Conservation (phyloP, 2,113 vertebrate genomes). For the Peromyscus polionotus region DNA sequence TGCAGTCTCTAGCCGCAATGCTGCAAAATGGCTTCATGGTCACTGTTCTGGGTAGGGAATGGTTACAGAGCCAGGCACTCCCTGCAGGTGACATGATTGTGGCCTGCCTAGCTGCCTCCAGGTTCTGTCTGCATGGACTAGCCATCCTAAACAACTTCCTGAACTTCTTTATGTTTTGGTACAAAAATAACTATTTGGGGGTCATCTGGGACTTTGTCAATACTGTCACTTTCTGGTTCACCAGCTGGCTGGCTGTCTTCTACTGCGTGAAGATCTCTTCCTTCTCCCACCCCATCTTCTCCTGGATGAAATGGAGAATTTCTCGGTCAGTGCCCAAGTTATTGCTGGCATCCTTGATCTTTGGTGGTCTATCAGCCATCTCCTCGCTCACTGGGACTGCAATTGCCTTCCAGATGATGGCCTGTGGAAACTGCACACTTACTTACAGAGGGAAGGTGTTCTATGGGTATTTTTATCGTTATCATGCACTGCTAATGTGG, state of each 20-base stretch:
- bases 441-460: neutral
- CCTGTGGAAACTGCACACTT: neutral
- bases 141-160: neutral
- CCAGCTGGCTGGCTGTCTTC: slow-evolving; percentile 63
- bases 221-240: slow-evolving; percentile 36
- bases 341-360: neutral
- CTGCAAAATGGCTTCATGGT: slow-evolving; percentile 67
- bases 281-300: slow-evolving; percentile 55
- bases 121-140: slow-evolving; percentile 34
- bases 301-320: slow-evolving; percentile 69
- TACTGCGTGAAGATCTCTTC: slow-evolving; percentile 63
- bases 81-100: slow-evolving; percentile 7
- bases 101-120: neutral
- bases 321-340: neutral
- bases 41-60: neutral
- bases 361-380: neutral
- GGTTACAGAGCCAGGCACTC: neutral
- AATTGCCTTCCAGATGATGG: rapidly evolving
- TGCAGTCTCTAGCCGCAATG: slow-evolving; percentile 12
- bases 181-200: rapidly evolving
- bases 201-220: slow-evolving; percentile 11
- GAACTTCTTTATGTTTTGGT: rapidly evolving
- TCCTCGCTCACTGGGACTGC: rapidly evolving
- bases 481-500: neutral
- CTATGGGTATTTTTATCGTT: rapidly evolving